Base-by-base conservation (phyloP, 2,888 invertebrate genomes). In the Lochmaea capreae region DNA sequence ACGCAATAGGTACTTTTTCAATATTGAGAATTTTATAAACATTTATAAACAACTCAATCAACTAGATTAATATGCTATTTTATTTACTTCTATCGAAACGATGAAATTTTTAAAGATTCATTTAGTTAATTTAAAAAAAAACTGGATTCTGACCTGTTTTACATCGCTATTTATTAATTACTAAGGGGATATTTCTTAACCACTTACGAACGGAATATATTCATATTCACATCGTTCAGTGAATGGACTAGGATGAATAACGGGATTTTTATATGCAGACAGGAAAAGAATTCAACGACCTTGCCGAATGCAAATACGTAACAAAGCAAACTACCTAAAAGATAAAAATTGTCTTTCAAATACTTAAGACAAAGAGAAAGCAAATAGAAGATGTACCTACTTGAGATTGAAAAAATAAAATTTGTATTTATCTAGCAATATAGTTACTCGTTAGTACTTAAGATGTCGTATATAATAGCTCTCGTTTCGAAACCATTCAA, bases 201-300 rank as follows among this genome's bases (percentile, higher is more conserved):
- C 52, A 54, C 62, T 16, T n/a, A 33, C 46, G 63, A 46, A 62
- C 54, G 42, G 42, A 54, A 42, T 39, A 22, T 63, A 33, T 33
- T 69, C 39, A 54, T 69, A 62, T 69, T 69, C 69, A 69, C 69
- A 69, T 54, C 69, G 49, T 49, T 49, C n/a, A 49, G 1, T 49
- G 39, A 69, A 62, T 54, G 52, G 62, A 39, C 33, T 42, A 33
- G 63, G 69, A 69, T 69, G 43, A n/a, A 63, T 69, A 69, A 69
- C 69, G 69, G 69, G 22, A 49, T 33, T 33, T 52, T 49, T 46
- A 58, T 33, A 33, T 18, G 12, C 26, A 49, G 39, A 33, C 59
- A 18, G 52, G 49, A 57, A 33, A 69, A n/a, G 39, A 69, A 69
- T 52, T 69, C 69, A 54, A 46, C 63, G 62, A 69, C 69, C 69